phyloP scores from a whole-genome alignment of 1,140 invertebrate species.

The Periplaneta americana region DNA sequence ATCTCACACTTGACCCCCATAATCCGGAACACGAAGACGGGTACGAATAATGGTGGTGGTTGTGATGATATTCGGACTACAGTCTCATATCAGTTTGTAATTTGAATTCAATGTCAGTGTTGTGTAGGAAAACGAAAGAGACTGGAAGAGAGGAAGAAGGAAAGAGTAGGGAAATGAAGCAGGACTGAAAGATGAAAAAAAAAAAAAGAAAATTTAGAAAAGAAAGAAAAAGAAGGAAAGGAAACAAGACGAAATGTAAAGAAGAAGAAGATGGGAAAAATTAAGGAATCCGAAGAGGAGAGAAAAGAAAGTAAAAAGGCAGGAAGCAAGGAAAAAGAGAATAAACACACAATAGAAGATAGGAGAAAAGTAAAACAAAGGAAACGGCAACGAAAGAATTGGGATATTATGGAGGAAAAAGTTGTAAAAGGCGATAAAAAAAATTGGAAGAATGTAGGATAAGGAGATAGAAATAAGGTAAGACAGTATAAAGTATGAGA shows the following conservation, averaged over 20 bases:
- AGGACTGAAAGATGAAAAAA: background rate
- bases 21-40: too few relatives aligned
- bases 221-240: background rate
- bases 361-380: background rate
- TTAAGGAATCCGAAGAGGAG: background rate
- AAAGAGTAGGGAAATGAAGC: background rate
- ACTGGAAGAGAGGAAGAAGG: background rate
- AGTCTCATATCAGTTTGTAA: too few relatives aligned
- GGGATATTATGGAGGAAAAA: background rate
- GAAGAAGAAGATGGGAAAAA: background rate
- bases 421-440: background rate
- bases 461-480: background rate
- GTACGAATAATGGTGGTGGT: too few relatives aligned
- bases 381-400: background rate
- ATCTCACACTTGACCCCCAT: too few relatives aligned
- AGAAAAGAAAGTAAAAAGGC: background rate
- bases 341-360: background rate
- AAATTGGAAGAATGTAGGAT: background rate
- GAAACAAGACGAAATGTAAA: background rate
- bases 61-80: too few relatives aligned
- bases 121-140: background rate
- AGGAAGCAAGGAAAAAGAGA: background rate
- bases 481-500: too few relatives aligned
- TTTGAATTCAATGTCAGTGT: too few relatives aligned
- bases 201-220: background rate